These are phyloP conservation scores for Lordiphosa clarofinis DNA, from an alignment of 1,140 invertebrate species.

Conservation along the genomic window DNA sequence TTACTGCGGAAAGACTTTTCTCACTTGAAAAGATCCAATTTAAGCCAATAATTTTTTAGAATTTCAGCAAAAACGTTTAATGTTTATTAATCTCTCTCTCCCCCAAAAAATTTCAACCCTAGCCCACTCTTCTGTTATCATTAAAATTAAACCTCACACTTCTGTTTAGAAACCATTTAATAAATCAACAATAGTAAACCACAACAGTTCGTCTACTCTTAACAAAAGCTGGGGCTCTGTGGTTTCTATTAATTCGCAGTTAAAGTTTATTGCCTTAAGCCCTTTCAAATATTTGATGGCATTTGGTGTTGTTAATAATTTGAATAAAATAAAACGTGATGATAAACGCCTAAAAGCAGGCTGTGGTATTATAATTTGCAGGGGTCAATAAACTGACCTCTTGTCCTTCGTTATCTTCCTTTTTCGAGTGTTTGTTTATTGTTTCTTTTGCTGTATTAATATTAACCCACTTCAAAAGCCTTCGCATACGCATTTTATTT, in stretches of 20 bases:
- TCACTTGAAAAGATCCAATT: no score
- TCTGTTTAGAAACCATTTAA: no score
- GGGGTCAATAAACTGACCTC: slow-evolving; percentile 19
- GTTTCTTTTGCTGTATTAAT: slow-evolving; percentile 61
- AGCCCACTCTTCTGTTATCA: no score
- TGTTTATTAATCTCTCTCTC: no score
- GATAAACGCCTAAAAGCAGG: slow-evolving; percentile 9
- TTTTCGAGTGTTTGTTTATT: slow-evolving; percentile 44
- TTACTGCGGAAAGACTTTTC: no score
- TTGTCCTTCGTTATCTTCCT: slow-evolving; percentile 67
- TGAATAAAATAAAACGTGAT: slow-evolving; percentile 31
- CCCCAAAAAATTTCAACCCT: no score
- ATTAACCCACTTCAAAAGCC: slow-evolving; percentile 72
- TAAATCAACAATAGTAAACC: neutral
- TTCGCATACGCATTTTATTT: slow-evolving; percentile 73
- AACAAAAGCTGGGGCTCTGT: neutral
- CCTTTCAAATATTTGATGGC: slow-evolving; percentile 3
- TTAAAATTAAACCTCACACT: no score
- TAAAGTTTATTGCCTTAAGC: slow-evolving; percentile 36
- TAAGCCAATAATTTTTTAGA: no score
- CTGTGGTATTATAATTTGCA: neutral
- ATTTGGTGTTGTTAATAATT: slow-evolving; percentile 10
- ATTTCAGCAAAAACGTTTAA: no score
- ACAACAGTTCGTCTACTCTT: neutral
- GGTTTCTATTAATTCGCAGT: slow-evolving; percentile 11